phyloP scores from a whole-genome alignment of 2,797 vertebrate species.

The Euphonia xanthogaster region DNA sequence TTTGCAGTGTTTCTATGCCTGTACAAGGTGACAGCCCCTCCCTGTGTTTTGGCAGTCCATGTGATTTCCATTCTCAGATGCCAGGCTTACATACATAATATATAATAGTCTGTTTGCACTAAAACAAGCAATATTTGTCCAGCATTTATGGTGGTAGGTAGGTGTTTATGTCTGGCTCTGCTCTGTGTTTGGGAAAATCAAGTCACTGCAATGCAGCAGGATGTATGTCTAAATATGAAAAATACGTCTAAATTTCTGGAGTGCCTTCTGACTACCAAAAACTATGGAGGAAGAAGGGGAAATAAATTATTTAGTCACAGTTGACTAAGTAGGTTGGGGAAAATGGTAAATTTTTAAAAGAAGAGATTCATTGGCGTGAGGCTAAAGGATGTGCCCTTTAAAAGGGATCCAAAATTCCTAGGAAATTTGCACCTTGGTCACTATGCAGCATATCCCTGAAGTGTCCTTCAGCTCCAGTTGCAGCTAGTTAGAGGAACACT shows the following conservation, averaged over 20 bases:
- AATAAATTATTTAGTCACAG: background rate
- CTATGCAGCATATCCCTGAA: background rate
- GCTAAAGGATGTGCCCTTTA: background rate
- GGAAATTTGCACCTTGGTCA: background rate
- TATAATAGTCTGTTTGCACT: background rate
- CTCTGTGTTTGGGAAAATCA: background rate
- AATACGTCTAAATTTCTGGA: background rate
- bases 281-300: background rate
- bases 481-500: background rate
- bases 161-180: background rate
- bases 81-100: background rate
- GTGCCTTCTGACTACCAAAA: background rate
- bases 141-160: background rate
- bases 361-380: background rate
- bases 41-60: background rate
- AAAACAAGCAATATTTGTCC: background rate
- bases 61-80: background rate
- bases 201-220: background rate
- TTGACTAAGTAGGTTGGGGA: background rate
- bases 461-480: background rate
- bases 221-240: background rate
- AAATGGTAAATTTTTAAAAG: background rate
- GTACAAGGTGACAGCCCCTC: background rate
- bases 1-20: background rate
- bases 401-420: background rate